These are phyloP conservation scores for Zaprionus inermis DNA, from an alignment of 1,140 invertebrate species.

Conservation along the genomic window DNA sequence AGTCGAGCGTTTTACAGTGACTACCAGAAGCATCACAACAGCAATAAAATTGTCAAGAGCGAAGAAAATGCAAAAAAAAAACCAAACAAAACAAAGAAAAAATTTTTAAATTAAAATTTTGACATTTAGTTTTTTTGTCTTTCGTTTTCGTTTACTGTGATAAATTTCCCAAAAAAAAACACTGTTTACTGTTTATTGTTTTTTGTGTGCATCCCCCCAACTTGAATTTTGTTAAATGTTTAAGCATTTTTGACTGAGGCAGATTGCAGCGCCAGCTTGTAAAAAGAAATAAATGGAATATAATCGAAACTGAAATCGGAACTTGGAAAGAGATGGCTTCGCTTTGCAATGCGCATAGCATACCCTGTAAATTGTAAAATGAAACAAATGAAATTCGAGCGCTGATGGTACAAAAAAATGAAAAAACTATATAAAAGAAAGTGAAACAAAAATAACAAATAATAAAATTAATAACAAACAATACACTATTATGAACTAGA, in stretches of 20 bases:
- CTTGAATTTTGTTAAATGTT: constrained; percentile 67
- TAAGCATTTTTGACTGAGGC: constrained; percentile 72
- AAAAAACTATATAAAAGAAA: constrained; percentile 14
- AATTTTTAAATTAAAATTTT: constrained; percentile 54
- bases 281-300: constrained; percentile 3
- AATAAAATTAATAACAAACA: constrained; percentile 30
- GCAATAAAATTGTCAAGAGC: constrained; percentile 25
- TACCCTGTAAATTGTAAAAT: constrained; percentile 65
- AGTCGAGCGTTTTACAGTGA: constrained; percentile 52
- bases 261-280: constrained; percentile 34
- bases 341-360: constrained; percentile 33
- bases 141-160: constrained; percentile 74
- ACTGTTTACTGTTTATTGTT: constrained; percentile 55
- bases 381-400: constrained; percentile 75
- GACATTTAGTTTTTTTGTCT: constrained; percentile 34
- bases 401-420: constrained; percentile 80
- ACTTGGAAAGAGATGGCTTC: constrained; percentile 22
- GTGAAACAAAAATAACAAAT: constrained; percentile 18
- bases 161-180: constrained; percentile 58
- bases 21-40: constrained; percentile 67
- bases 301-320: constrained; percentile 10
- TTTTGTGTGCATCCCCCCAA: not conserved
- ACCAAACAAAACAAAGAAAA: constrained; percentile 38
- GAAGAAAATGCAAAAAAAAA: constrained; percentile 46
- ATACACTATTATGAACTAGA: constrained; percentile 44